These are phyloP conservation scores for Drosophila ambigua DNA, from an alignment of 1,140 invertebrate genomes.

Conservation along the genomic window DNA sequence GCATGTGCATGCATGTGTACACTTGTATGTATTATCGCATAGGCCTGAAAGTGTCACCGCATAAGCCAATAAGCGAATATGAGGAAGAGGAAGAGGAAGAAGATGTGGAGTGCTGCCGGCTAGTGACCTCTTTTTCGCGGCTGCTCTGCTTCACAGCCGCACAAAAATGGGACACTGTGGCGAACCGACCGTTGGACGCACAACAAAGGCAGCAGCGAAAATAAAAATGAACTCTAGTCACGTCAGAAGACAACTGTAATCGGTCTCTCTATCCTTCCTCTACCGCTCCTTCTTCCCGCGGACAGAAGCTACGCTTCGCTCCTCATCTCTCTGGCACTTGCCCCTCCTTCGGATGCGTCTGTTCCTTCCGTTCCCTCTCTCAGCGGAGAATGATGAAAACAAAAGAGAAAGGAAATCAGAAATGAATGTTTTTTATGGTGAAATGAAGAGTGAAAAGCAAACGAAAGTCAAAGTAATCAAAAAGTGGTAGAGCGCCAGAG, in stretches of 20 bases:
- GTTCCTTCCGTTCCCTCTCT: no score
- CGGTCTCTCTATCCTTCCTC: background rate
- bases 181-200: no score
- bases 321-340: no score
- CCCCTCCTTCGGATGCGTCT: slow-evolving; percentile 10
- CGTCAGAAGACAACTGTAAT: slow-evolving; percentile 54
- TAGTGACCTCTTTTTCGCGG: slow-evolving; percentile 65
- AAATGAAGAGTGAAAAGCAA: slow-evolving; percentile 43
- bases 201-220: background rate
- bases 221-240: slow-evolving; percentile 53
- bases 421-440: slow-evolving; percentile 32
- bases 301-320: no score
- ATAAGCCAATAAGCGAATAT: slow-evolving; percentile 27
- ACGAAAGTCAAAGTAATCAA: slow-evolving; percentile 64
- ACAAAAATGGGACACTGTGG: slow-evolving; percentile 38
- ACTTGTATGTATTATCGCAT: slow-evolving; percentile 6
- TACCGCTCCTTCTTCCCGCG: background rate
- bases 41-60: slow-evolving; percentile 31
- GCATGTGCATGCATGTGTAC: no score
- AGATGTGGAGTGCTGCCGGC: slow-evolving; percentile 5
- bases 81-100: background rate
- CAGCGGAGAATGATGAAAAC: slow-evolving; percentile 6
- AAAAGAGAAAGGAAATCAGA: slow-evolving; percentile 18
- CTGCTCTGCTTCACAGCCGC: background rate
- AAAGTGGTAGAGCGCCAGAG: slow-evolving; percentile 37